Percentiles rank a stretch among this genome's conserved stretches.
Conservation (phyloP, 2,888 invertebrate genomes). For the Cephus spinipes region DNA sequence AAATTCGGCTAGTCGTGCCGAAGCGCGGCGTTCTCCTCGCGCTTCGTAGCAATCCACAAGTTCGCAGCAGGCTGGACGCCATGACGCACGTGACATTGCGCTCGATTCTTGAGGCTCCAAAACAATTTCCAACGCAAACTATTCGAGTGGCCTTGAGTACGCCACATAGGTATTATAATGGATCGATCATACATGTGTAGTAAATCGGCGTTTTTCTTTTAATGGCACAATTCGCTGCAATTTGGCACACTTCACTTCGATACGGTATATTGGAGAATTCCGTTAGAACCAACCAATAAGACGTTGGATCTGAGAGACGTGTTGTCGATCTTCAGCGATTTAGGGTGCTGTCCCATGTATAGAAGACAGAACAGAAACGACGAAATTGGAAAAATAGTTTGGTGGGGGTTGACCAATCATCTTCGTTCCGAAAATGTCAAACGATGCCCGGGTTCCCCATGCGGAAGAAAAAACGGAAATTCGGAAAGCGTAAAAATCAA, state of each 20-base stretch:
- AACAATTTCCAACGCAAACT: neutral
- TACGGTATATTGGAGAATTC: neutral
- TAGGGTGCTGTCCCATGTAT: too few species aligned
- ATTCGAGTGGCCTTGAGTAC: neutral
- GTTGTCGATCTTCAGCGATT: too few species aligned
- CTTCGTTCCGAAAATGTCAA: too few species aligned
- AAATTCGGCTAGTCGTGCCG: neutral
- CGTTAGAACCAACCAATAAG: neutral
- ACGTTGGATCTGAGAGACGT: too few species aligned
- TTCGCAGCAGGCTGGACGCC: slow-evolving; percentile 4
- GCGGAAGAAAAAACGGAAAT: too few species aligned
- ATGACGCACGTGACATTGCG: neutral
- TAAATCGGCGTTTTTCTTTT: neutral
- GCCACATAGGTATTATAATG: too few species aligned
- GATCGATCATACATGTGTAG: neutral
- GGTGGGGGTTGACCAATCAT: too few species aligned
- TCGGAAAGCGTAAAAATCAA: too few species aligned
- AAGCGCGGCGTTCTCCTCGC: neutral
- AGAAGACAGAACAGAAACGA: too few species aligned
- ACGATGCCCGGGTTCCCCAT: too few species aligned
- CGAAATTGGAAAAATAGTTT: too few species aligned
- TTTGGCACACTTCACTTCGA: neutral
- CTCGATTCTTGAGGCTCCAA: neutral
- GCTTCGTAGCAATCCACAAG: neutral
- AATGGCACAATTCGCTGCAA: neutral